Percentiles rank a stretch among this genome's conserved stretches.
Evolutionary conservation across 2,888 invertebrate species (phyloP).

Genomic region (Stenchaetothrips biformis): DNA sequence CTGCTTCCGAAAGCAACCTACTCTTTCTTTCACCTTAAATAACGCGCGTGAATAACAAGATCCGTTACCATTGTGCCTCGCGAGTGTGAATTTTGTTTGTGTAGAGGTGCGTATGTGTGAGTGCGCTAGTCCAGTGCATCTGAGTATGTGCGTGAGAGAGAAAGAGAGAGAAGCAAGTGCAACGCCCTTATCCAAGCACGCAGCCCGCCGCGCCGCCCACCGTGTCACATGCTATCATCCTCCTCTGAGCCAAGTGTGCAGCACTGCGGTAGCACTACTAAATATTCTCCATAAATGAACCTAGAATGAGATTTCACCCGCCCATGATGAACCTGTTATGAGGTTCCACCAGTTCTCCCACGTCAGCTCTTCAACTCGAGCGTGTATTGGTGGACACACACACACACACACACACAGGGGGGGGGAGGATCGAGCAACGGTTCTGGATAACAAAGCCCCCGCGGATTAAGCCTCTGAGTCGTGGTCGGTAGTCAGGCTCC

Average conservation of each 20-base stretch:
- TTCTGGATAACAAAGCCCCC: neutral
- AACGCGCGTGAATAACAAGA: slow-evolving; percentile 18
- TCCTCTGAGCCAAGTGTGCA: neutral
- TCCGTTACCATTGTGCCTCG: slow-evolving; percentile 14
- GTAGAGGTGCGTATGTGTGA: neutral
- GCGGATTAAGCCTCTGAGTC: no score
- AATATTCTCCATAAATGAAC: neutral
- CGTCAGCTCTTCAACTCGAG: no score
- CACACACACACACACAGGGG: neutral
- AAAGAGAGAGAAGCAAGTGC: no score
- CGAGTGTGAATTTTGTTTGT: neutral
- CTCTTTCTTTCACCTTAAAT: neutral
- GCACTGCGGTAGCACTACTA: neutral
- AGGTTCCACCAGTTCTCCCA: neutral
- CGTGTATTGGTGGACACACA: no score
- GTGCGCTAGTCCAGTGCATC: neutral
- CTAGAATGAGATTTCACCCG: neutral
- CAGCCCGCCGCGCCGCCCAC: no score
- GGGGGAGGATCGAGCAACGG: neutral
- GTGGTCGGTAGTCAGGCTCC: no score
- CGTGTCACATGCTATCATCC: no score
- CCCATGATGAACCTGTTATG: neutral
- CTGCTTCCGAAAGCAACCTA: neutral
- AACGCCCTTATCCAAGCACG: no score
- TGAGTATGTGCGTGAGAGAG: neutral